Conservation (phyloP, 2,888 invertebrate species). For the Antheraea assamensis region DNA sequence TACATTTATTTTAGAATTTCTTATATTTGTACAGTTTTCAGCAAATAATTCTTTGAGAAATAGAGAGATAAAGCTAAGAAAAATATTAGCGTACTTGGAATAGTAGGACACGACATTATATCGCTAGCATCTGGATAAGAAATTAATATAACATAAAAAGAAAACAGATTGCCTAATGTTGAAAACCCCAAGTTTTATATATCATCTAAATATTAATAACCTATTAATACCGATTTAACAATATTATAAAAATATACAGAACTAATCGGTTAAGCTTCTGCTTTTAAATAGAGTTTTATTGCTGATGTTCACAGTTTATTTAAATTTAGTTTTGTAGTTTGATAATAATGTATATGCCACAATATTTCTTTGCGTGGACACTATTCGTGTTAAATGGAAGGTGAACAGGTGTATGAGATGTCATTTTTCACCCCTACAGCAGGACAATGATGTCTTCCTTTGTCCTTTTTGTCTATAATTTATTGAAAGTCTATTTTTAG, state of each 20-base stretch:
- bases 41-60: too few species aligned
- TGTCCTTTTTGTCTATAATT: background rate
- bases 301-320: background rate
- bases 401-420: conserved; percentile 9
- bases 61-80: too few species aligned
- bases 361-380: conserved; percentile 23
- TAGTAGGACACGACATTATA: background rate
- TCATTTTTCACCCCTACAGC: conserved; percentile 28
- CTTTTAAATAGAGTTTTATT: background rate
- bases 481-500: background rate
- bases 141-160: background rate
- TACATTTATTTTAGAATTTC: too few species aligned
- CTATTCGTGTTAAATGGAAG: conserved; percentile 23
- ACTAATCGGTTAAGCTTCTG: background rate
- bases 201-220: too few species aligned
- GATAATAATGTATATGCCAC: background rate
- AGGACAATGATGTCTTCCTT: background rate
- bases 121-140: background rate
- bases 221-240: too few species aligned
- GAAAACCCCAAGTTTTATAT: background rate
- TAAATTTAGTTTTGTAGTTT: background rate
- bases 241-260: too few species aligned
- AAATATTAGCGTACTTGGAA: too few species aligned
- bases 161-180: background rate
- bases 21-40: too few species aligned